Percentiles rank a stretch among this genome's conserved stretches.
Conservation (phyloP, 2,888 invertebrate genomes). For the Lochmaea capreae region DNA sequence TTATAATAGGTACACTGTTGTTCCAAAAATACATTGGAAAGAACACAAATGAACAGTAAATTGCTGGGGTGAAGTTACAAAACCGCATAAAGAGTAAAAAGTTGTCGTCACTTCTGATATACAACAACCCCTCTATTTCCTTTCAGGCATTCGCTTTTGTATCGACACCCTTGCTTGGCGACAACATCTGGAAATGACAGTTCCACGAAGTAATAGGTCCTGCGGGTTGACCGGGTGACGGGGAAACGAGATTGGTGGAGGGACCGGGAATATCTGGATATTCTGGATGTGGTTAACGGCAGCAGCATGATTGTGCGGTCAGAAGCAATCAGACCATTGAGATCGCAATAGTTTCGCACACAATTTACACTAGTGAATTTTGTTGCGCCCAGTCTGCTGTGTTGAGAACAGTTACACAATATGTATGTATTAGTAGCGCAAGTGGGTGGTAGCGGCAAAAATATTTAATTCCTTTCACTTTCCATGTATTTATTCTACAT, state of each 20-base stretch:
- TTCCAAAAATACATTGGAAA: background rate
- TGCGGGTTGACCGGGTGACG: conserved; percentile 56
- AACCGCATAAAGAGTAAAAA: conserved; percentile 7
- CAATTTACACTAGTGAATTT: conserved; percentile 56
- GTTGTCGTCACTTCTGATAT: conserved; percentile 8
- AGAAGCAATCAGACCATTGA: conserved; percentile 60
- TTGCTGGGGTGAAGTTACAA: background rate
- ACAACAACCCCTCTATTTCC: conserved; percentile 30
- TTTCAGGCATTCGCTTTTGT: conserved; percentile 35
- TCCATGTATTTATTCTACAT: too few species aligned
- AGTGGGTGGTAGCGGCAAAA: background rate
- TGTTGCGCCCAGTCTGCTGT: conserved; percentile 26
- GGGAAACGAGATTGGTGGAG: conserved; percentile 27
- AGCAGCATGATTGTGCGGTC: conserved; percentile 62
- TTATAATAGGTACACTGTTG: too few species aligned
- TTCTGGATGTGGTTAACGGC: conserved; percentile 58
- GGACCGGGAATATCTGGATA: conserved; percentile 54
- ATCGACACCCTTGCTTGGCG: conserved; percentile 40
- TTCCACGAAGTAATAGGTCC: conserved; percentile 58
- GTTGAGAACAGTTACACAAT: conserved; percentile 15
- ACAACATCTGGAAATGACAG: conserved; percentile 62
- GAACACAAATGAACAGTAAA: background rate
- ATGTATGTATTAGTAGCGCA: background rate
- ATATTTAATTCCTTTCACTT: background rate
- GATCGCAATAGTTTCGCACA: conserved; percentile 56